Conservation (phyloP, 2,888 invertebrate genomes). For the Ochlodes sylvanus region DNA sequence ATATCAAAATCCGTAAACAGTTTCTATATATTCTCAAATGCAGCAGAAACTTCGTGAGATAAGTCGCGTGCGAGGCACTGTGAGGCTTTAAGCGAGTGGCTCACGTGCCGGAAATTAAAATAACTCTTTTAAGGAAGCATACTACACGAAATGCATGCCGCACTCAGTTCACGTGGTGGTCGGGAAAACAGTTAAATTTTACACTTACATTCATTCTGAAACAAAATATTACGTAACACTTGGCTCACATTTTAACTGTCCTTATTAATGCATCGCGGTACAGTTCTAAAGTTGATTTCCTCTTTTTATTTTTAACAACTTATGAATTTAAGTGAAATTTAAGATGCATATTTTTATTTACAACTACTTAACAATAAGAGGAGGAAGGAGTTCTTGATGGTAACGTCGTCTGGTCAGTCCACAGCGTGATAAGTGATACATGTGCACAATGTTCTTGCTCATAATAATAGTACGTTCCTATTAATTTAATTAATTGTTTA, state of each 20-base stretch:
- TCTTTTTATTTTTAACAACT: too few species aligned
- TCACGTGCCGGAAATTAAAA: constrained; percentile 34
- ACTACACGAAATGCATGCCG: constrained; percentile 20
- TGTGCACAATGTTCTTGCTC: too few species aligned
- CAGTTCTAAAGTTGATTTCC: too few species aligned
- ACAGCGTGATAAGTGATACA: too few species aligned
- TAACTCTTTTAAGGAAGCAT: constrained; percentile 33
- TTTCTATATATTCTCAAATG: not conserved
- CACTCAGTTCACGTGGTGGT: constrained; percentile 5
- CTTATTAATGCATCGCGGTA: too few species aligned
- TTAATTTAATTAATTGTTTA: too few species aligned
- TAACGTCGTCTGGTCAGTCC: too few species aligned
- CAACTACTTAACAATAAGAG: too few species aligned
- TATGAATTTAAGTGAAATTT: too few species aligned
- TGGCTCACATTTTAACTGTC: not conserved
- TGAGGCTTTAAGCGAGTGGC: constrained; percentile 11
- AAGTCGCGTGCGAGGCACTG: constrained; percentile 16
- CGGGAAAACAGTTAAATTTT: constrained; percentile 8
- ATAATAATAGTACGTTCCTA: too few species aligned
- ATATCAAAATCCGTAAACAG: not conserved
- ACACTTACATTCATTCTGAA: not conserved
- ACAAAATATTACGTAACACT: not conserved
- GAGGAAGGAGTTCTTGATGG: too few species aligned
- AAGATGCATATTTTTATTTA: too few species aligned
- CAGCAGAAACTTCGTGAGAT: constrained; percentile 21